These are phyloP conservation scores for Perodicticus potto DNA, from an alignment of 2,797 vertebrate genomes.

Conservation along the genomic window DNA sequence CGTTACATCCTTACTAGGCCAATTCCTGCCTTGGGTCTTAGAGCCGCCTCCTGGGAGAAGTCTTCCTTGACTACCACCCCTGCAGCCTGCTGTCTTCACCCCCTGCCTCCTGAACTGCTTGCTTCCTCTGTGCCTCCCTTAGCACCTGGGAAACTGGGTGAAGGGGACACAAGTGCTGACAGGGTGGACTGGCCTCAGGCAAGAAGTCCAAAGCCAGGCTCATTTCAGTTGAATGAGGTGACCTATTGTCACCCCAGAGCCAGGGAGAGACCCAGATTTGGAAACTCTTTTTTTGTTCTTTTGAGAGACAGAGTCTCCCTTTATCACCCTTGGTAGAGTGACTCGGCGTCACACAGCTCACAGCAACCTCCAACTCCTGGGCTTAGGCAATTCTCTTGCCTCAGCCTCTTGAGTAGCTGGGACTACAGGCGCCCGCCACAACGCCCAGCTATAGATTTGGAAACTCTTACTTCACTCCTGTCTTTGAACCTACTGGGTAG, in stretches of 20 bases:
- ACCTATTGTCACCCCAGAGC: neutral
- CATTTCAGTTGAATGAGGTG: neutral
- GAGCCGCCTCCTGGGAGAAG: neutral
- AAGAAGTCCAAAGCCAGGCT: neutral
- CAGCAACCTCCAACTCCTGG: no score
- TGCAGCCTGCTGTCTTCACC: neutral
- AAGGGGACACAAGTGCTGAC: neutral
- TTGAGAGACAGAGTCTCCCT: no score
- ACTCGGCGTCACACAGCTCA: no score
- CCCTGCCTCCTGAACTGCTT: neutral
- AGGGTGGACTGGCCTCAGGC: neutral
- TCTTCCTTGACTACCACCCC: neutral
- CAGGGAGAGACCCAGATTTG: neutral
- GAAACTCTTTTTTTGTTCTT: neutral
- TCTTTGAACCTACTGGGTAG: neutral
- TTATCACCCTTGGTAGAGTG: no score
- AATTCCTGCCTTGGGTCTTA: neutral
- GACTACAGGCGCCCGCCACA: no score
- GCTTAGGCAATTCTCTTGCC: no score
- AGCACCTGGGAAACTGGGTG: neutral
- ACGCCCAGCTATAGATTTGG: neutral
- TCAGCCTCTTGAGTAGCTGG: no score
- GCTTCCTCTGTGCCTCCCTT: neutral
- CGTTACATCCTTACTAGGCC: neutral
- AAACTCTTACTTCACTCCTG: neutral